phyloP scores from a whole-genome alignment of 2,113 vertebrate genomes.

The Sardina pilchardus region DNA sequence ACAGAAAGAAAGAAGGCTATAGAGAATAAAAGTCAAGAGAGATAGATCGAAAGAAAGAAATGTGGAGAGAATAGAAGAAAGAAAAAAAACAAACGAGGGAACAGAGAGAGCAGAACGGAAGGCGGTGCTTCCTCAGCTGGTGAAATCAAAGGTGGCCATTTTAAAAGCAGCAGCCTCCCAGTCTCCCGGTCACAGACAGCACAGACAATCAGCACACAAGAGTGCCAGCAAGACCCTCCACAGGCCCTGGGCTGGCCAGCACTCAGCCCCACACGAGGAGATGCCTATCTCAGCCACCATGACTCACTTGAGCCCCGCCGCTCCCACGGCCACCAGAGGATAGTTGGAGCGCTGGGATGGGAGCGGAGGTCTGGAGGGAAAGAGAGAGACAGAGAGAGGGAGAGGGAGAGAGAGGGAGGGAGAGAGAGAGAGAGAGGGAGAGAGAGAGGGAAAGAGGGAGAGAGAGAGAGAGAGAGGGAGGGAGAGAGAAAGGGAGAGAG shows the following conservation, averaged over 20 bases:
- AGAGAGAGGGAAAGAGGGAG: too few relatives aligned
- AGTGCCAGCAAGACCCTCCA: not conserved
- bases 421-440: too few relatives aligned
- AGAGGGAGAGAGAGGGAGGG: too few relatives aligned
- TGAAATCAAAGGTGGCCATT: not conserved
- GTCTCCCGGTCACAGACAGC: conserved; percentile 23
- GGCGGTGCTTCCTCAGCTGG: not conserved
- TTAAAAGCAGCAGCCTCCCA: not conserved
- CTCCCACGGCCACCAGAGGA: not conserved
- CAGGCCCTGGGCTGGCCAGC: not conserved
- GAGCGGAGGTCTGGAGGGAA: not conserved
- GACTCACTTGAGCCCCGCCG: conserved; percentile 13
- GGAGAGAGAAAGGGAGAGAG: too few relatives aligned
- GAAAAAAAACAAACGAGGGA: not conserved
- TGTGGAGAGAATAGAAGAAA: not conserved
- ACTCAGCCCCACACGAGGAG: conserved; percentile 1
- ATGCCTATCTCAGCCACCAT: conserved; percentile 4
- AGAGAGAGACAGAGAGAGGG: too few relatives aligned
- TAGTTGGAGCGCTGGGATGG: not conserved
- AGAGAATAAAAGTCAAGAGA: not conserved
- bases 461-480: too few relatives aligned
- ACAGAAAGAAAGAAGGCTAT: not conserved
- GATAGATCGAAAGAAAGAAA: not conserved
- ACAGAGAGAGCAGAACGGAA: not conserved
- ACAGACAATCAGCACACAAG: conserved; percentile 46